Conservation (phyloP, 2,888 invertebrate genomes). For the Eupithecia exiguata region DNA sequence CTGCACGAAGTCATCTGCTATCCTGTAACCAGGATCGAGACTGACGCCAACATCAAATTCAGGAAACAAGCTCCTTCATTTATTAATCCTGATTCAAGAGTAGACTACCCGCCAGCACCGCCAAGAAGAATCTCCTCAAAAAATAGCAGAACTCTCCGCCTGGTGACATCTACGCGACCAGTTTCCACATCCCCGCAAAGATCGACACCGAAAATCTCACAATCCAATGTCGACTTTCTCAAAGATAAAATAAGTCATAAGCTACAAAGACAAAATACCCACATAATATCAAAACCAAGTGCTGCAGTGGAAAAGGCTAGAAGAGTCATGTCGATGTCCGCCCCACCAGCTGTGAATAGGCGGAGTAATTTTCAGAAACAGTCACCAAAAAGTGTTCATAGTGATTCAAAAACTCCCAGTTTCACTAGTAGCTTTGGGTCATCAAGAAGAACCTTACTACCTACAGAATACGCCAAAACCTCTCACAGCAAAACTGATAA, state of each 20-base stretch:
- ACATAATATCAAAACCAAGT: slow-evolving; percentile 63
- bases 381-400: slow-evolving; percentile 49
- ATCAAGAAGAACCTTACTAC: slow-evolving; percentile 72
- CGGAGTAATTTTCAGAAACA: slow-evolving; percentile 57
- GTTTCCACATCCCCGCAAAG: slow-evolving; percentile 67
- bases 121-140: slow-evolving; percentile 90
- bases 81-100: slow-evolving; percentile 67
- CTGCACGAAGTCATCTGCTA: slow-evolving; percentile 85
- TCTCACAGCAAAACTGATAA: slow-evolving; percentile 59
- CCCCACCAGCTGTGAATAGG: slow-evolving; percentile 74
- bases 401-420: slow-evolving; percentile 54
- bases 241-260: slow-evolving; percentile 86
- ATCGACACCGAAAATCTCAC: slow-evolving; percentile 56
- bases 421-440: slow-evolving; percentile 78
- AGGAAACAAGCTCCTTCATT: slow-evolving; percentile 85
- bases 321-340: slow-evolving; percentile 70
- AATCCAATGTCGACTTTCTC: slow-evolving; percentile 84
- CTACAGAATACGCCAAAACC: slow-evolving; percentile 71
- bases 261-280: slow-evolving; percentile 79
- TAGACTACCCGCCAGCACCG: slow-evolving; percentile 86
- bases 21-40: slow-evolving; percentile 77
- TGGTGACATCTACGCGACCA: slow-evolving; percentile 83
- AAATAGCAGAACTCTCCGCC: slow-evolving; percentile 87
- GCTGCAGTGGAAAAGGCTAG: slow-evolving; percentile 47
- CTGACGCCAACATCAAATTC: slow-evolving; percentile 70